These are phyloP conservation scores for Platalea minor DNA, from an alignment of 2,797 vertebrate genomes.

Conservation along the genomic window DNA sequence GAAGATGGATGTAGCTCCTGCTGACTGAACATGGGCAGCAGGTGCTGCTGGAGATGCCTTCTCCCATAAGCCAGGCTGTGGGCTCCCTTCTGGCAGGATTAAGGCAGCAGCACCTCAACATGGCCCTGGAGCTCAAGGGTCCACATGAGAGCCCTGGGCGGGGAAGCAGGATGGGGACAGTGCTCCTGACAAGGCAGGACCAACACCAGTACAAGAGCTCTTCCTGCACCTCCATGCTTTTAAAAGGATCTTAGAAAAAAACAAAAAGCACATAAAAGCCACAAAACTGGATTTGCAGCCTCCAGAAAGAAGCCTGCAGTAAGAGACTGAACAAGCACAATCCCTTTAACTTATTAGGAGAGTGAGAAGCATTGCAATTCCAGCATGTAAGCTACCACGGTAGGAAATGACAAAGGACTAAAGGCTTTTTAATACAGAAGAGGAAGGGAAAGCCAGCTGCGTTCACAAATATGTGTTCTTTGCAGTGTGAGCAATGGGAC, in stretches of 20 bases:
- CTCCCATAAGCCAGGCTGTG: neutral
- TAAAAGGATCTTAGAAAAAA: neutral
- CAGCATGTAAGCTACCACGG: neutral
- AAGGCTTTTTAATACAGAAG: neutral
- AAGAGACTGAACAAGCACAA: conserved; percentile 44
- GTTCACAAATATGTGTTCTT: neutral
- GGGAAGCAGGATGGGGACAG: neutral
- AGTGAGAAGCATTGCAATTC: neutral
- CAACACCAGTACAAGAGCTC: neutral
- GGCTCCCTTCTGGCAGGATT: neutral
- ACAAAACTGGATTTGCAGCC: conserved; percentile 45
- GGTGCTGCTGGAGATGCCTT: neutral
- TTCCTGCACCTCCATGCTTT: neutral
- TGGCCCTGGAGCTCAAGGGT: neutral
- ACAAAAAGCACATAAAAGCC: neutral
- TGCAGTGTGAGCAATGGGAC: neutral
- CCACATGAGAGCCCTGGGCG: neutral
- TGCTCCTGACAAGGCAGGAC: neutral
- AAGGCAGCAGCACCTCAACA: neutral
- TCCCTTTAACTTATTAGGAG: conserved; percentile 33
- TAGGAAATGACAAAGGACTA: neutral
- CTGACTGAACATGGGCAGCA: neutral
- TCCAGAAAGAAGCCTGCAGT: neutral
- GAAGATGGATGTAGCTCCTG: neutral
- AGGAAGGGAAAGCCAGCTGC: neutral